phyloP scores from a whole-genome alignment of 1,140 invertebrate genomes.

The Sycophila sp. region DNA sequence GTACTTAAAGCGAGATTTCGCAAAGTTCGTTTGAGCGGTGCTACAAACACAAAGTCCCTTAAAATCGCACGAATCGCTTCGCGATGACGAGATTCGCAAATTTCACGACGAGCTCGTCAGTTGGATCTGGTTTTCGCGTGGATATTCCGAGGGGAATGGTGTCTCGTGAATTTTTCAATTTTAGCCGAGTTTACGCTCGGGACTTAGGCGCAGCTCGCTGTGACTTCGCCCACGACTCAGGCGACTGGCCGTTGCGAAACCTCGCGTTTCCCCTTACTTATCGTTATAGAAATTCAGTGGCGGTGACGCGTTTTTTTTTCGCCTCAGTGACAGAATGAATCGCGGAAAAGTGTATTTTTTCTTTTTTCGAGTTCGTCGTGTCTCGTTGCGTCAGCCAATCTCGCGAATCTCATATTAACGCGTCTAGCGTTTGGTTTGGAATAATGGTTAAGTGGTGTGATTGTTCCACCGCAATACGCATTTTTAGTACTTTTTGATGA shows the following conservation, averaged over 20 bases:
- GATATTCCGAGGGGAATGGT: slow-evolving; percentile 6
- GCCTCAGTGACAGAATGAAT: too few species aligned
- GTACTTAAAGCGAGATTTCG: too few species aligned
- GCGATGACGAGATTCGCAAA: not conserved
- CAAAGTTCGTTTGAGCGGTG: not conserved
- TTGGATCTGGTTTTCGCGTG: slow-evolving; percentile 31
- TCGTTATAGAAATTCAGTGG: too few species aligned
- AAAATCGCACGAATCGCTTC: slow-evolving; percentile 24
- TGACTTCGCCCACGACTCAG: not conserved
- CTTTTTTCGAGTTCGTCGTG: too few species aligned
- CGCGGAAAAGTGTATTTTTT: too few species aligned
- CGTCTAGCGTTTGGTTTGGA: too few species aligned
- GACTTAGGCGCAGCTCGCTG: slow-evolving; percentile 36
- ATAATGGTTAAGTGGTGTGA: too few species aligned
- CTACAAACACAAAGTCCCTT: not conserved
- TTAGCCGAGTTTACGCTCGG: not conserved
- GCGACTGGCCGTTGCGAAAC: not conserved
- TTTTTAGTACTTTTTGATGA: too few species aligned
- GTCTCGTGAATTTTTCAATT: slow-evolving; percentile 27
- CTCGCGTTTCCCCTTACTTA: not conserved
- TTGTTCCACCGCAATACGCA: too few species aligned
- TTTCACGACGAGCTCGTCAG: not conserved
- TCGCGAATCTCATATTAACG: too few species aligned
- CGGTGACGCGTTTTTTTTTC: too few species aligned
- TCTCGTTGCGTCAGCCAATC: too few species aligned